Base-by-base conservation (phyloP, 2,888 invertebrate genomes). In the Leucophenga maculata region DNA sequence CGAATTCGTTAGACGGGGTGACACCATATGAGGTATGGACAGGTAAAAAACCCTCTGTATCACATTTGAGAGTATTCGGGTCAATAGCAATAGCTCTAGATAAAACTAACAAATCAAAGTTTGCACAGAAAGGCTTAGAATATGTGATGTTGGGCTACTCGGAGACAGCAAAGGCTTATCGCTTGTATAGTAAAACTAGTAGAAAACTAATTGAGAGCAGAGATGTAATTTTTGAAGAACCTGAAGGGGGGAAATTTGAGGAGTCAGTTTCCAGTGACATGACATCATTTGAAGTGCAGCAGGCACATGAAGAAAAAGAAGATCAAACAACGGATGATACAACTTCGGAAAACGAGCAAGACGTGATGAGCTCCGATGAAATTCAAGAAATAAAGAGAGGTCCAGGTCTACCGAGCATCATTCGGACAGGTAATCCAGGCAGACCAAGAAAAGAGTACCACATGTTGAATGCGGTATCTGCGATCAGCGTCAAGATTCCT, bases 11-110 rank as follows among this genome's bases (percentile, higher is more conserved):
- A 26, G 32, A 59, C 0, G 59, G 66, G 4, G n/a, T 26, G 6
- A 68, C 48, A 32, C 67, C 70, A 26, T 52, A 44, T 4, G 59
- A 68, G 32, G 20, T 66, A 16, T 72, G 68, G 67, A 44, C 64
- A 44, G 67, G 69, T 11, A 20, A 13, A 11, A 68, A 69, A 3
- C 50, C 69, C 26, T 13, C 46, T 16, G 70, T 68, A 18, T 54
- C 39, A 11, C 71, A 68, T 62, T n/a, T n/a, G n/a, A n/a, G n/a
- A n/a, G n/a, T n/a, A n/a, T n/a, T n/a, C n/a, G n/a, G n/a, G n/a
- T n/a, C n/a, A n/a, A n/a, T n/a, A n/a, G n/a, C n/a, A n/a, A n/a
- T n/a, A n/a, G 65, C 68, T 3, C 44, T 69, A 18, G 65, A 65
- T 32, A 69, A 69, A 31, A 64, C 54, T 4, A 64, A 69, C 26